Evolutionary conservation across 2,113 vertebrate genomes (phyloP).

Genomic region (Bufo gargarizans): DNA sequence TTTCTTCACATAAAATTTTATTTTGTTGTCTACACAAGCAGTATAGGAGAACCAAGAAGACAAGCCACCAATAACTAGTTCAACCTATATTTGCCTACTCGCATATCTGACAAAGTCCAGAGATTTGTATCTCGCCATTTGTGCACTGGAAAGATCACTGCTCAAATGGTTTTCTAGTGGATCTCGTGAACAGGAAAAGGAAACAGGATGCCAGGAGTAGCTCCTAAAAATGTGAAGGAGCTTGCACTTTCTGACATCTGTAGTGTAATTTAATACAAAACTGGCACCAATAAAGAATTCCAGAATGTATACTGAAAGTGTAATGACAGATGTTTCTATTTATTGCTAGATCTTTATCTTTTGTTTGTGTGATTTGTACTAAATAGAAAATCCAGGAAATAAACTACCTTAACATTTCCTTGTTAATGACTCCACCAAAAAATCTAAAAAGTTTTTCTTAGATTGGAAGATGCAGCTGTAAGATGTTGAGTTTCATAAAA

Average conservation of each 20-base stretch:
- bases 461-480: too few species aligned
- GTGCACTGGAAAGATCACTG: background rate
- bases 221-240: constrained; percentile 9
- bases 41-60: background rate
- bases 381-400: background rate
- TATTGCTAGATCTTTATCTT: background rate
- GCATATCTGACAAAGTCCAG: background rate
- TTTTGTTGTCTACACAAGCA: background rate
- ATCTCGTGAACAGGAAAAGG: constrained; percentile 11
- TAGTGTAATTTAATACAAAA: background rate
- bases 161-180: background rate
- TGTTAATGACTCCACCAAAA: too few species aligned
- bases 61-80: background rate
- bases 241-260: constrained; percentile 1
- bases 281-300: background rate
- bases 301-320: background rate
- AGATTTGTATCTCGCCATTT: background rate
- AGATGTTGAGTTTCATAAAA: too few species aligned
- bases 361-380: background rate
- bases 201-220: constrained; percentile 11
- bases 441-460: too few species aligned
- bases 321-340: background rate
- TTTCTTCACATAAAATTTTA: background rate
- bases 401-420: too few species aligned
- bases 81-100: background rate